Evolutionary conservation across 2,888 invertebrate species (phyloP), one percentile per base, ranked within the genome.

Genomic region (Cryptocephalus primarius): DNA sequence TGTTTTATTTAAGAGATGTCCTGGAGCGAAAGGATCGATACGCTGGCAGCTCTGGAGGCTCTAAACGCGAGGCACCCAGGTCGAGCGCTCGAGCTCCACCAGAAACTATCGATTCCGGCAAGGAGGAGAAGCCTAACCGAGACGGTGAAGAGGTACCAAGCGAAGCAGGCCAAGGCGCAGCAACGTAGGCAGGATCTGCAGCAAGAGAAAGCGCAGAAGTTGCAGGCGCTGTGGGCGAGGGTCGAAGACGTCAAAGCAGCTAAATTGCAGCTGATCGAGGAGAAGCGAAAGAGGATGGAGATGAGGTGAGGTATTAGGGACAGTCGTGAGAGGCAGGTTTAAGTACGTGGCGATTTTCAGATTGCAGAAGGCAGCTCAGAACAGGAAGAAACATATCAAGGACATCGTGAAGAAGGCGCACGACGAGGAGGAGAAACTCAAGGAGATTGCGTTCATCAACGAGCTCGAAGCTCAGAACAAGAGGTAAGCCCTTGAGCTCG

Each of bases 401-500:
- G 88, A 82, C 64, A 91, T 93, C 55, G 86, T 94, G 1, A 82
- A 87, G 55, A 96, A 96, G 68, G 97, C 97, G 0, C 95, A 95
- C 62, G 96, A 97, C 59, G 97, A 97, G 65, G 96, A 97, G 57
- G 91, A 92, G 48, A 96, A 96, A 66, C 79, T 93, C 4, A 88
- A 91, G 53, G 97, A 99, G 74, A 96, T 97, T 45, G 94, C 94
- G 10, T 97, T 97, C 67, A 97, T 97, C 48, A 97, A 95, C 67
- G 89, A 89, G 58, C 72, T 97, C 39, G 94, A 95, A 64, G 94
- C 93, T 0, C 92, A 94, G 71, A 94, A 96, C 67, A 86, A 93
- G 60, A 75, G 66, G 66, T 66, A 55, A 43, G 36, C 3, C 33
- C 22, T 22, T 22, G 22, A 22, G 22, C 2, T 22, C 4, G 12